Base-by-base conservation (phyloP, 2,888 invertebrate species). In the Drosophila leonis region DNA sequence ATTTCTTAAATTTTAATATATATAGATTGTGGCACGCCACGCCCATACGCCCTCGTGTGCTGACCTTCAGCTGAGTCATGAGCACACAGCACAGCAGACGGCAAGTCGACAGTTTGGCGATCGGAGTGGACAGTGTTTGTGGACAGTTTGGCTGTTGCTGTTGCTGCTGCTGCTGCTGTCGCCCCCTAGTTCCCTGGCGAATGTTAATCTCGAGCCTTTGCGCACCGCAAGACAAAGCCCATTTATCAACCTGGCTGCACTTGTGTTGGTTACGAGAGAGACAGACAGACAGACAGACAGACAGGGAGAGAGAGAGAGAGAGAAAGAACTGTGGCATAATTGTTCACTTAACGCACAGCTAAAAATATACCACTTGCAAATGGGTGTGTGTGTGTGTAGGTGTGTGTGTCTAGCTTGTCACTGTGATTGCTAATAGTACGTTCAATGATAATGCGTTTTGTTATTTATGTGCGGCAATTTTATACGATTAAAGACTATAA, bases 261-360 rank as follows among this genome's bases (percentile, higher is more conserved):
- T 77, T 62, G 79, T 80, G 71, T 68, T 65, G 63, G 77, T 62
- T 49, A 65, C 56, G 33, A 65, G 55, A 9, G 66, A 42, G 24
- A 13, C 9, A 18, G 12, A 12, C 18, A 18, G 39, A 18, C 1
- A 10, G 10, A 20, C 3, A 2, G 39, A n/a, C n/a, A 8, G 39
- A 39, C n/a, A 1, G 37, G 0, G 18, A 9, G 42, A 7, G 13
- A 44, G 42, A 13, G 13, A 7, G 3, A 15, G 24, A 15, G 7
- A 27, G 27, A 5, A 13, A 24, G 29, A 29, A 54, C 41, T 61
- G 20, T 79, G 85, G 88, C 85, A 85, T 83, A 88, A 84, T 84
- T 88, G 88, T 83, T 75, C 81, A 83, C 83, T 88, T 88, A 85
- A 88, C 85, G 88, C 84, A 88, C 88, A 57, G 63, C 88, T 88